These are phyloP conservation scores for Zeugodacus cucurbitae DNA, from an alignment of 1,140 invertebrate genomes.

Conservation along the genomic window DNA sequence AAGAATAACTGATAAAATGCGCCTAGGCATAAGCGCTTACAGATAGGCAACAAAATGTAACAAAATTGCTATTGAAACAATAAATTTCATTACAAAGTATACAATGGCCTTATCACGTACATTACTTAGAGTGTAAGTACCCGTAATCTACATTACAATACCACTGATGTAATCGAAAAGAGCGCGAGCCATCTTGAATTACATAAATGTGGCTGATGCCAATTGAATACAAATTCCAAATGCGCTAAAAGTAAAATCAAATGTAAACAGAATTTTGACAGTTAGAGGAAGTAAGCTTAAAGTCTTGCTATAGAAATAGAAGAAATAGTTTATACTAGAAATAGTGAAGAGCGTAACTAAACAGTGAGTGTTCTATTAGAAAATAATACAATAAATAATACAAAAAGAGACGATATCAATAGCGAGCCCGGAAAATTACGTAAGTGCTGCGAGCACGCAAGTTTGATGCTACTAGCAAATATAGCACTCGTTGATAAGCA, in stretches of 20 bases:
- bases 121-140: neutral
- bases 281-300: neutral
- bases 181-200: no score
- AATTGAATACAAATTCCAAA: neutral
- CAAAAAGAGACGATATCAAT: neutral
- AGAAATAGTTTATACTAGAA: no score
- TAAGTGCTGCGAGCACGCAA: neutral
- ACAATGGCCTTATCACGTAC: neutral
- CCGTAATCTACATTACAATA: neutral
- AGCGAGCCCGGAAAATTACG: neutral
- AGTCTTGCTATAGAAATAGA: neutral
- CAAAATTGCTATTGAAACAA: neutral
- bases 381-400: neutral
- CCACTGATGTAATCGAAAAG: neutral
- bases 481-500: neutral
- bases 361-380: neutral
- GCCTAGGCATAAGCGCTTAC: no score
- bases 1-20: no score
- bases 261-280: neutral
- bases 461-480: neutral
- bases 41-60: no score
- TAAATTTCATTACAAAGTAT: neutral
- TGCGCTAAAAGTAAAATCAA: neutral
- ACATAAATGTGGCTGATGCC: neutral
- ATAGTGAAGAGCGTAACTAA: neutral